These are phyloP conservation scores for Bibio marci DNA, from an alignment of 2,888 invertebrate genomes.

Conservation along the genomic window DNA sequence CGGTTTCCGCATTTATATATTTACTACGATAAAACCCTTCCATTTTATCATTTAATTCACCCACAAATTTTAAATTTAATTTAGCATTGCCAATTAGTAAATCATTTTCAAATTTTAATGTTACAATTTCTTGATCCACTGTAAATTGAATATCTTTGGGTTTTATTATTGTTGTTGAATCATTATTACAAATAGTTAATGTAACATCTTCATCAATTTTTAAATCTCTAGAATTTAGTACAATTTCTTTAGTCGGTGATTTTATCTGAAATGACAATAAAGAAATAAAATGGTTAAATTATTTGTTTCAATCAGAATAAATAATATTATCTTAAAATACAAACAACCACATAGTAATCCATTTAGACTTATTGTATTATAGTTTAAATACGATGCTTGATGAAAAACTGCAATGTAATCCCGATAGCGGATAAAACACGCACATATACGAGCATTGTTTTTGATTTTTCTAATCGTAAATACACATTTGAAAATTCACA, in stretches of 20 bases:
- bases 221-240: slow-evolving; percentile 64
- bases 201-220: slow-evolving; percentile 33
- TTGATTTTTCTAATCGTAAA: too few species aligned
- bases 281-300: too few species aligned
- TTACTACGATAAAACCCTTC: slow-evolving; percentile 90
- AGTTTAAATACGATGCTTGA: too few species aligned
- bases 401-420: too few species aligned
- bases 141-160: slow-evolving; percentile 19
- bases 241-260: slow-evolving; percentile 45
- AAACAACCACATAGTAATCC: too few species aligned
- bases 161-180: slow-evolving; percentile 25
- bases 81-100: slow-evolving; percentile 39
- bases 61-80: slow-evolving; percentile 58
- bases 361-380: too few species aligned
- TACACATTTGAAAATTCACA: too few species aligned
- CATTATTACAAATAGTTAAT: slow-evolving; percentile 15
- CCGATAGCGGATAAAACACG: too few species aligned
- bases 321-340: too few species aligned
- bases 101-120: slow-evolving; percentile 41
- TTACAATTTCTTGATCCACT: slow-evolving; percentile 49
- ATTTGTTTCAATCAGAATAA: too few species aligned
- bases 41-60: slow-evolving; percentile 82
- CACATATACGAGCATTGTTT: too few species aligned
- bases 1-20: slow-evolving; percentile 46
- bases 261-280: slow-evolving; percentile 51